phyloP scores from a whole-genome alignment of 2,797 vertebrate genomes.

The Mionectes olivaceus region DNA sequence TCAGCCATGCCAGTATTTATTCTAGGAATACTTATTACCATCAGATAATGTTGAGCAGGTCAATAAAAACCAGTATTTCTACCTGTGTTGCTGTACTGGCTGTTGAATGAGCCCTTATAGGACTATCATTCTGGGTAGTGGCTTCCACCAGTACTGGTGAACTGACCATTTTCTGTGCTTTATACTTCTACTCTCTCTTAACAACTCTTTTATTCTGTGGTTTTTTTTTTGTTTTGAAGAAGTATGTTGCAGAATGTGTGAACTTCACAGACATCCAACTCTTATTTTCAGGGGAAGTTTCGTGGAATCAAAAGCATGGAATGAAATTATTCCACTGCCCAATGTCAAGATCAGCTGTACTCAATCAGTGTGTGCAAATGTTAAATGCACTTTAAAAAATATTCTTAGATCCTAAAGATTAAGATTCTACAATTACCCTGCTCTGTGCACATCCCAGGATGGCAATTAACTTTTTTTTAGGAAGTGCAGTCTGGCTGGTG shows the following conservation, averaged over 20 bases:
- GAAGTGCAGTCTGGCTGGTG: background rate
- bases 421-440: background rate
- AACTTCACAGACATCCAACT: background rate
- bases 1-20: background rate
- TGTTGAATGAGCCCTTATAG: background rate
- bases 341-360: background rate
- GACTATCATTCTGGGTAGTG: background rate
- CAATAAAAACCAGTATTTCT: background rate
- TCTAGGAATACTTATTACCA: background rate
- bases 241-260: background rate
- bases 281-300: background rate
- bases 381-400: background rate
- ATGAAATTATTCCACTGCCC: background rate
- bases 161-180: background rate
- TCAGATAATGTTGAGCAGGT: background rate
- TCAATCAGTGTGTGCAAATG: background rate
- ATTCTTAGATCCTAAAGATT: background rate
- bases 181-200: background rate
- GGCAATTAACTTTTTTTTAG: background rate
- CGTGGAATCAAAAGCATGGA: background rate
- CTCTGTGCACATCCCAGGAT: background rate
- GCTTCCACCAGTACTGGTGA: background rate
- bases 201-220: background rate
- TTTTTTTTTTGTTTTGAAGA: background rate
- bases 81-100: background rate